Conservation (phyloP, 2,113 vertebrate genomes). For the Etia nguti region DNA sequence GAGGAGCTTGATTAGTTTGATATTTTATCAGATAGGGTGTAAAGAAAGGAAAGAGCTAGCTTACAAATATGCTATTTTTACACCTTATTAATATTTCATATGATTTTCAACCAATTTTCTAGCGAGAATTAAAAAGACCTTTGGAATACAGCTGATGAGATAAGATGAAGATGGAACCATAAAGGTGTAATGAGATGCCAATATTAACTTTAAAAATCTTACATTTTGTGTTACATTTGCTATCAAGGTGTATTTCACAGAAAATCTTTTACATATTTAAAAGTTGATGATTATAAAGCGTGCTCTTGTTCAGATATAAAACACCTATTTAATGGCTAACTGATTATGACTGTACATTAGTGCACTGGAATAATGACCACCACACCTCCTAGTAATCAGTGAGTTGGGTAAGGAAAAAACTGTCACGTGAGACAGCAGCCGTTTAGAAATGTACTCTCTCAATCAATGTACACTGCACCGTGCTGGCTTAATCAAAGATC, state of each 20-base stretch:
- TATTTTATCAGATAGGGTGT: neutral
- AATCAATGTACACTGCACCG: conserved; percentile 56
- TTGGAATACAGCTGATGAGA: neutral
- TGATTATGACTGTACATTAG: conserved; percentile 1
- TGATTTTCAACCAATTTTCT: conserved; percentile 11
- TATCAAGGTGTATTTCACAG: neutral
- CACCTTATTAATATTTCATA: neutral
- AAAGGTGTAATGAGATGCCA: neutral
- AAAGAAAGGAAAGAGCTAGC: neutral
- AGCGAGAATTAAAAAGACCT: conserved; percentile 3
- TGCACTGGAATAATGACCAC: conserved; percentile 1
- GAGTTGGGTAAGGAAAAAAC: conserved; percentile 11
- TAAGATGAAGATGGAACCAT: neutral
- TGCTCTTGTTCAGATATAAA: neutral
- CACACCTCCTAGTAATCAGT: conserved; percentile 19
- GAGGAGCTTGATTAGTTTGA: neutral
- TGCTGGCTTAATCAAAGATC: conserved; percentile 65
- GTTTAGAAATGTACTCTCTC: conserved; percentile 32
- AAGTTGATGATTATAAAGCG: neutral
- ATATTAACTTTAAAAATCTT: neutral
- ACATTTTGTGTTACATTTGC: neutral
- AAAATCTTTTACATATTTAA: neutral
- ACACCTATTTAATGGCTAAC: neutral
- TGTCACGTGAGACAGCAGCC: conserved; percentile 36
- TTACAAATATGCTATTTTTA: neutral